phyloP scores from a whole-genome alignment of 2,888 invertebrate species.

The Pocota personata region DNA sequence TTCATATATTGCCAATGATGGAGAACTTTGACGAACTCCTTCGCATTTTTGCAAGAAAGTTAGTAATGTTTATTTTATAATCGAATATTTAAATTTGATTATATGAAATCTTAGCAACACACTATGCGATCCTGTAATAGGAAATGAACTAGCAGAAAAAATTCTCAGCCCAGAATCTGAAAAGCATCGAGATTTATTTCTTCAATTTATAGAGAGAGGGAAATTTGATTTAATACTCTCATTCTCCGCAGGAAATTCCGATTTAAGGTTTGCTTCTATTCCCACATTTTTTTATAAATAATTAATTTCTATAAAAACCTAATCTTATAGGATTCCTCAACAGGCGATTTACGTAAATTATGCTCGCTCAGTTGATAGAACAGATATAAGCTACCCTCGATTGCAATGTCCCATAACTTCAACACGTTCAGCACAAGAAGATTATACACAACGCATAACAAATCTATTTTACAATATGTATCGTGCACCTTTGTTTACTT shows the following conservation, averaged over 20 bases:
- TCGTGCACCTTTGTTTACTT: constrained; percentile 87
- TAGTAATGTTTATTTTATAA: constrained; percentile 66
- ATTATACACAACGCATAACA: constrained; percentile 83
- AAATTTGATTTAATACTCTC: constrained; percentile 89
- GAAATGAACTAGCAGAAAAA: constrained; percentile 87
- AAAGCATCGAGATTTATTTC: constrained; percentile 83
- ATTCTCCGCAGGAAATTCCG: constrained; percentile 89
- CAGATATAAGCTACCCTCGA: constrained; percentile 78
- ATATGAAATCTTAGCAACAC: constrained; percentile 76
- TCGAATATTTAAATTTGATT: background rate
- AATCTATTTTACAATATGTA: constrained; percentile 86
- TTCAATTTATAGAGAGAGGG: constrained; percentile 86
- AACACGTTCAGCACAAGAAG: constrained; percentile 77
- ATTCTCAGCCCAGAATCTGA: constrained; percentile 83
- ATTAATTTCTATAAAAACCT: background rate
- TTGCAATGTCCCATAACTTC: constrained; percentile 78
- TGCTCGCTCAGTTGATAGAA: constrained; percentile 79
- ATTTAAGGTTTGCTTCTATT: constrained; percentile 84
- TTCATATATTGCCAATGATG: constrained; percentile 90
- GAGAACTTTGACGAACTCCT: constrained; percentile 78
- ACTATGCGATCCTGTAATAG: constrained; percentile 80
- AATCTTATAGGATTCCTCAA: constrained; percentile 77
- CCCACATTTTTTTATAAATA: background rate
- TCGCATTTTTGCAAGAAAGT: constrained; percentile 79
- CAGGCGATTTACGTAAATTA: constrained; percentile 79